Conservation (phyloP, 2,113 vertebrate genomes). For the Zapus hudsonius region DNA sequence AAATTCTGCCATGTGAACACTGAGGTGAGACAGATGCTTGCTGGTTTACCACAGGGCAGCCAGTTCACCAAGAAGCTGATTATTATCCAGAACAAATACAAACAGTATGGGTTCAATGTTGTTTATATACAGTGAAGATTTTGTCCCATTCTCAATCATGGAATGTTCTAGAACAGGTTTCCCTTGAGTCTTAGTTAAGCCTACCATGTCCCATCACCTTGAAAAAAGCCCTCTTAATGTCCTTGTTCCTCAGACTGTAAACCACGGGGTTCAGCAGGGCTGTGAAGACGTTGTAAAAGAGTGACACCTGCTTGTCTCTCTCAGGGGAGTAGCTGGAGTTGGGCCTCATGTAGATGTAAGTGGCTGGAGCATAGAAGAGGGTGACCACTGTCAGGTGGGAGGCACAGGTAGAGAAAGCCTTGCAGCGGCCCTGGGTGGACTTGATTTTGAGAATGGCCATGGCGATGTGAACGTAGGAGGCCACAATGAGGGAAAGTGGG, state of each 20-base stretch:
- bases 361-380: constrained; percentile 57
- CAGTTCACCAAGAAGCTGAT: no score
- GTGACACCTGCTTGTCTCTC: constrained; percentile 54
- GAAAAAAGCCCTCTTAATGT: constrained; percentile 59
- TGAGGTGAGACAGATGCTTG: no score
- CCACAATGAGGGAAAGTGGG: constrained; percentile 55
- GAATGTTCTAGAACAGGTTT: not conserved
- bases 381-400: no score
- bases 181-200: not conserved
- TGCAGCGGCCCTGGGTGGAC: no score
- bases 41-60: no score
- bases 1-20: no score
- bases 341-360: constrained; percentile 65
- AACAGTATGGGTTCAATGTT: no score
- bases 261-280: constrained; percentile 66
- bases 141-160: not conserved
- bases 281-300: constrained; percentile 67
- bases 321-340: constrained; percentile 55
- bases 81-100: no score
- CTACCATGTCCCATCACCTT: not conserved
- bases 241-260: constrained; percentile 70
- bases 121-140: no score
- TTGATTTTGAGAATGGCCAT: no score
- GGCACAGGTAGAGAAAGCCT: no score
- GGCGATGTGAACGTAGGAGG: constrained; percentile 51